Conservation (phyloP, 2,797 vertebrate species). For the Cirrhinus mrigala region DNA sequence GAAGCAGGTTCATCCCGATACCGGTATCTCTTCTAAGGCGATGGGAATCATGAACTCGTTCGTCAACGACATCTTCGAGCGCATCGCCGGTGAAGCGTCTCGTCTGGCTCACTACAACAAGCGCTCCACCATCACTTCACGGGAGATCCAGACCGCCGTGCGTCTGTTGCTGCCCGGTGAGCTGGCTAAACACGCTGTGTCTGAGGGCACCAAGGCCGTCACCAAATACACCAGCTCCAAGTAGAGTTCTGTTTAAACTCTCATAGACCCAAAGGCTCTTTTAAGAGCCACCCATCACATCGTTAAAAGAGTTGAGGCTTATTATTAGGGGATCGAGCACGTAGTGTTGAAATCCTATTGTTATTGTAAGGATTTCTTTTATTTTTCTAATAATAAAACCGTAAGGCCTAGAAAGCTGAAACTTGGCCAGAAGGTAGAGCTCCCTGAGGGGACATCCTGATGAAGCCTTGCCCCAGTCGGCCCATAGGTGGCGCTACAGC, state of each 20-base stretch:
- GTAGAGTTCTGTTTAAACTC: accelerated
- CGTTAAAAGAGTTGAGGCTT: background rate
- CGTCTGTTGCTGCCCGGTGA: background rate
- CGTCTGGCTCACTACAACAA: slow-evolving; percentile 9
- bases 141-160: background rate
- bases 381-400: too few species aligned
- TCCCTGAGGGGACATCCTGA: too few species aligned
- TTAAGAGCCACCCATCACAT: background rate
- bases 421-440: too few species aligned
- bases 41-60: background rate
- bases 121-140: background rate
- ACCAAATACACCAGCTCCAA: slow-evolving; percentile 2
- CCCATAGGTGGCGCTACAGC: too few species aligned
- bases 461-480: too few species aligned
- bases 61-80: background rate
- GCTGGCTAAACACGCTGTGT: background rate
- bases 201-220: background rate
- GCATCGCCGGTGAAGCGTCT: background rate
- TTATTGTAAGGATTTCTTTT: too few species aligned
- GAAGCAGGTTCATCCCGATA: background rate
- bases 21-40: background rate
- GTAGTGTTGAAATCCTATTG: too few species aligned
- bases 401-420: too few species aligned
- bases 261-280: background rate
- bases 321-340: too few species aligned